These are phyloP conservation scores for Pontoporia blainvillei DNA, from an alignment of 2,113 vertebrate genomes.

Conservation along the genomic window DNA sequence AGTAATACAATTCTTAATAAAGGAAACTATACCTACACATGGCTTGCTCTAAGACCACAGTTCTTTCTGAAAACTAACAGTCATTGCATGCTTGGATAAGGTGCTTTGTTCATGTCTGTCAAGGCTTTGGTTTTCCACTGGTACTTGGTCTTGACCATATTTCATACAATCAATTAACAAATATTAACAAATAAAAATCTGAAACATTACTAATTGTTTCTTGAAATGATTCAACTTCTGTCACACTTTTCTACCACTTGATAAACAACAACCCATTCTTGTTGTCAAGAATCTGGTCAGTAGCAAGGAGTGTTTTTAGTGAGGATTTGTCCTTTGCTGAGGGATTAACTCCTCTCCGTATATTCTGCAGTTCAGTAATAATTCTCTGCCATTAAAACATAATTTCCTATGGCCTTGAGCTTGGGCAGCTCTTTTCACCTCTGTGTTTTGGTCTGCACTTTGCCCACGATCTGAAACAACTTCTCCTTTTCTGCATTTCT, in stretches of 20 bases:
- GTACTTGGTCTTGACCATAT: background rate
- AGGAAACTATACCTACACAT: background rate
- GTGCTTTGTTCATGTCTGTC: background rate
- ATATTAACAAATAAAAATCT: background rate
- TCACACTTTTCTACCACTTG: background rate
- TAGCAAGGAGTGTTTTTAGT: background rate
- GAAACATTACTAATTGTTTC: background rate
- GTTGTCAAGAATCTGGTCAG: background rate
- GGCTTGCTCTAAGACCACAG: background rate
- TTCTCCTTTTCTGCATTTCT: background rate
- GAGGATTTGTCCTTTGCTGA: background rate
- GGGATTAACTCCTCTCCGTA: background rate
- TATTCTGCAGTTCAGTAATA: background rate
- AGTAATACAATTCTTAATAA: background rate
- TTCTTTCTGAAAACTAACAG: background rate
- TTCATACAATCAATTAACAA: background rate
- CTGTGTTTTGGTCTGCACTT: background rate
- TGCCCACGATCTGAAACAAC: background rate
- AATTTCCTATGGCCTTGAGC: background rate
- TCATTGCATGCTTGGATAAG: background rate
- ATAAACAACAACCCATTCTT: background rate
- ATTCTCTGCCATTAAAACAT: background rate
- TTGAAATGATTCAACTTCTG: background rate
- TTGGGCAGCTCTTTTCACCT: background rate
- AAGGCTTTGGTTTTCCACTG: background rate